phyloP scores from a whole-genome alignment of 2,797 vertebrate species.

The Lutra lutra region DNA sequence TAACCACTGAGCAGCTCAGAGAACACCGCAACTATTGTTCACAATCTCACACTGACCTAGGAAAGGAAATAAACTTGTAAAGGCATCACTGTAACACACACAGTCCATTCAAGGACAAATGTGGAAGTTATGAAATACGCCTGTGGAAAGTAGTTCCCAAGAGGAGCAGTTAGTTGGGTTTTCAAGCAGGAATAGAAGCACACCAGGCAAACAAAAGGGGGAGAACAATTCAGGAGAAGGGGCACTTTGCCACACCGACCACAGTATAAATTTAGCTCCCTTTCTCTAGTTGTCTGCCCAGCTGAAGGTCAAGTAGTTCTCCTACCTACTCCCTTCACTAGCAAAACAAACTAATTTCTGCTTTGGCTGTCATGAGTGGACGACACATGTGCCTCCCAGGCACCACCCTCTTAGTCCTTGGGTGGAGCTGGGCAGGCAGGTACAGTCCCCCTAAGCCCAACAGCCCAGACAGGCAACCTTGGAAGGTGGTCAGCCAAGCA shows the following conservation, averaged over 20 bases:
- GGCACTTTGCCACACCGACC: neutral
- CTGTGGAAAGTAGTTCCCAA: neutral
- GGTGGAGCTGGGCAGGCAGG: neutral
- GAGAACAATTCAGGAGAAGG: neutral
- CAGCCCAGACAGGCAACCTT: no score
- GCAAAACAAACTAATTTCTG: neutral
- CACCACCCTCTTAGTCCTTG: neutral
- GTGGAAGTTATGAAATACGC: neutral
- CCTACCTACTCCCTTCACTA: neutral
- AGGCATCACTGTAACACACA: neutral
- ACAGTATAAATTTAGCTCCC: neutral
- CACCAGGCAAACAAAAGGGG: neutral
- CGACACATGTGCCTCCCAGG: neutral
- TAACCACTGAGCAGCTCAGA: neutral
- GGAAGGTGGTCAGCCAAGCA: neutral
- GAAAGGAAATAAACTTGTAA: neutral
- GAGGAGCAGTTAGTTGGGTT: neutral
- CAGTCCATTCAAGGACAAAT: conserved; percentile 3
- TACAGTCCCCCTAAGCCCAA: neutral
- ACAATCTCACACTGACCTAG: neutral
- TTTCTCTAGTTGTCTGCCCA: neutral
- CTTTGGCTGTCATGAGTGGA: neutral
- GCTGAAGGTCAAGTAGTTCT: neutral
- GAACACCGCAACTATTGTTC: neutral
- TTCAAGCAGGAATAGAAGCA: neutral